These are phyloP conservation scores for Corydoras maculifer DNA, from an alignment of 2,113 vertebrate species.

Conservation along the genomic window DNA sequence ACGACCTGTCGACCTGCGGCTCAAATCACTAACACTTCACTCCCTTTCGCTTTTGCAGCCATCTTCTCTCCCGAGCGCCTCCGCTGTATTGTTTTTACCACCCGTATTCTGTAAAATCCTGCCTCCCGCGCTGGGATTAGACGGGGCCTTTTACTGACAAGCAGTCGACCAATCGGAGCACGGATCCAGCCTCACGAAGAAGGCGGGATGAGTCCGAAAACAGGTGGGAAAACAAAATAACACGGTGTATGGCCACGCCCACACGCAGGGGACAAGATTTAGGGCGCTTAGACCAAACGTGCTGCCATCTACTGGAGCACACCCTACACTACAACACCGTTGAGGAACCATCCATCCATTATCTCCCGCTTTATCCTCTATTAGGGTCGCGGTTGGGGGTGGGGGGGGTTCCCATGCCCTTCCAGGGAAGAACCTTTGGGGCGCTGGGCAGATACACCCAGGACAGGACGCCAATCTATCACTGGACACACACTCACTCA, in stretches of 20 bases:
- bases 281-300: slow-evolving; percentile 27
- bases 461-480: too few relatives aligned
- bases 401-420: too few relatives aligned
- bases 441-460: too few relatives aligned
- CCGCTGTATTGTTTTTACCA: slow-evolving; percentile 4
- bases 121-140: slow-evolving; percentile 4
- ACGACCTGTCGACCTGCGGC: slow-evolving; percentile 14
- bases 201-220: background rate
- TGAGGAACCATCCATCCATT: background rate
- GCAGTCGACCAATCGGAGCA: background rate
- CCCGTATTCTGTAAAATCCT: background rate
- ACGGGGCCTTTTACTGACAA: too few relatives aligned
- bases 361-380: too few relatives aligned
- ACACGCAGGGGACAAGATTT: slow-evolving; percentile 44
- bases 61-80: slow-evolving; percentile 65
- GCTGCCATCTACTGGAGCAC: background rate
- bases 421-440: too few relatives aligned
- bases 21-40: slow-evolving; percentile 48
- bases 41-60: slow-evolving; percentile 57
- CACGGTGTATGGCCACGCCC: slow-evolving; percentile 43
- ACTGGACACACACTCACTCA: too few relatives aligned
- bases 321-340: background rate
- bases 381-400: too few relatives aligned
- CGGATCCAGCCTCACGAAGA: background rate
- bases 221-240: background rate